phyloP scores from a whole-genome alignment of 1,140 invertebrate genomes.

The Atta cephalotes region DNA sequence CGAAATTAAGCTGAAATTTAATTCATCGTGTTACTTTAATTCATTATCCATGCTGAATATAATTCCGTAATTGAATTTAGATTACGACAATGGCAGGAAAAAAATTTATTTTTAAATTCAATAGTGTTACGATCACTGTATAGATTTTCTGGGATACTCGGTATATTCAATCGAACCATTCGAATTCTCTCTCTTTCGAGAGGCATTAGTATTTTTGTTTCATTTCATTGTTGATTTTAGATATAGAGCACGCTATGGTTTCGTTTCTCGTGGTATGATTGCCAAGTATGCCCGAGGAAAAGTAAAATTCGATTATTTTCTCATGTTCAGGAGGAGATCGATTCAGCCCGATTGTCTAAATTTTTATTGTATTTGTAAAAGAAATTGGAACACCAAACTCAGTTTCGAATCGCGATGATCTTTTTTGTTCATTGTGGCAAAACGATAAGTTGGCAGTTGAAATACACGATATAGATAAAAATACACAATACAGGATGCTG shows the following conservation, averaged over 20 bases:
- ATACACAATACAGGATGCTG: neutral
- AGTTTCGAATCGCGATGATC: slow-evolving; percentile 28
- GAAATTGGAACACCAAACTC: slow-evolving; percentile 38
- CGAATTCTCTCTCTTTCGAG: slow-evolving; percentile 12
- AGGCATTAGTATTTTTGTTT: slow-evolving; percentile 55
- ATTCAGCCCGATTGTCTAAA: slow-evolving; percentile 51
- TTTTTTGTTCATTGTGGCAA: neutral
- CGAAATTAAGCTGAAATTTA: slow-evolving; percentile 11
- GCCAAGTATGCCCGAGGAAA: slow-evolving; percentile 34
- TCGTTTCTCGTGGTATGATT: slow-evolving; percentile 31
- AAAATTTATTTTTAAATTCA: neutral
- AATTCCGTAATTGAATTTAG: neutral
- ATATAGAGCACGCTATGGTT: slow-evolving; percentile 13
- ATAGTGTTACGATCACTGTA: neutral
- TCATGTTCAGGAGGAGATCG: slow-evolving; percentile 39
- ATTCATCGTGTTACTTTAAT: neutral
- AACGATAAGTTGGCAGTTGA: slow-evolving; percentile 39
- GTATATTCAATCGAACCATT: neutral
- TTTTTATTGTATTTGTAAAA: slow-evolving; percentile 51
- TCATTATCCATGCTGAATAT: slow-evolving; percentile 13
- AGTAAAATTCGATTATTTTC: slow-evolving; percentile 56
- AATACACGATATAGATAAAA: neutral
- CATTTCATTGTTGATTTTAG: slow-evolving; percentile 57
- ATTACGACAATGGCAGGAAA: neutral
- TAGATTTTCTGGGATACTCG: slow-evolving; percentile 2